These are phyloP conservation scores for Halichoeres trimaculatus DNA, from an alignment of 2,113 vertebrate genomes.

Conservation along the genomic window DNA sequence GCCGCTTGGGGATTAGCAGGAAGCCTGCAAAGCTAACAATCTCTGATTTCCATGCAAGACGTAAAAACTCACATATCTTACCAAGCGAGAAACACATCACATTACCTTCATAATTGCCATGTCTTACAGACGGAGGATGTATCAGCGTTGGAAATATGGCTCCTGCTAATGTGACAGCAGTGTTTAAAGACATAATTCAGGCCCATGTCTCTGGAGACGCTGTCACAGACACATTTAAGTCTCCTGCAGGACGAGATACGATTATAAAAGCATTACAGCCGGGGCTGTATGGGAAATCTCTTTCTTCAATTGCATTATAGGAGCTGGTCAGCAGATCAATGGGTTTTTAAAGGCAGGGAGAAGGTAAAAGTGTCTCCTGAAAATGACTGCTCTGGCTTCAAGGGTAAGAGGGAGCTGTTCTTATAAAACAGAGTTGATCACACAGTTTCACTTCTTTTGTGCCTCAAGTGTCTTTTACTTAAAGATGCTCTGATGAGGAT, in stretches of 20 bases:
- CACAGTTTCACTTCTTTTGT: background rate
- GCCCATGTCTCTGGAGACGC: background rate
- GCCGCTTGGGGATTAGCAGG: slow-evolving; percentile 17
- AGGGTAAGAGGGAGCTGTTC: slow-evolving; percentile 15
- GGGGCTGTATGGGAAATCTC: slow-evolving; percentile 38
- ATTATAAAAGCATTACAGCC: slow-evolving; percentile 39
- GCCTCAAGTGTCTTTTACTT: background rate
- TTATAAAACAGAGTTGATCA: slow-evolving; percentile 31
- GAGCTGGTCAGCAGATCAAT: slow-evolving; percentile 71
- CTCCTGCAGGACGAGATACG: slow-evolving; percentile 45
- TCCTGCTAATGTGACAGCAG: slow-evolving; percentile 19
- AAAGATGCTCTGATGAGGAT: no score
- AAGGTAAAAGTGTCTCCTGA: slow-evolving; percentile 13
- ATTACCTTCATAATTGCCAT: slow-evolving; percentile 27
- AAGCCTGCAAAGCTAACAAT: slow-evolving; percentile 27
- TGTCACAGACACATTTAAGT: slow-evolving; percentile 8
- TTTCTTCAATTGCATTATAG: slow-evolving; percentile 61
- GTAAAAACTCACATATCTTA: slow-evolving; percentile 13
- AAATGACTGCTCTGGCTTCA: slow-evolving; percentile 42
- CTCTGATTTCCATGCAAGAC: slow-evolving; percentile 12
- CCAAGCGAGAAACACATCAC: slow-evolving; percentile 17
- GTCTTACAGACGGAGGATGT: slow-evolving; percentile 4
- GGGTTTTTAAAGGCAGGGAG: slow-evolving; percentile 41
- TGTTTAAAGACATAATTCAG: slow-evolving; percentile 33
- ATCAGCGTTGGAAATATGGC: background rate